Base-by-base conservation (phyloP, 2,888 invertebrate species). In the Eurois occulta region DNA sequence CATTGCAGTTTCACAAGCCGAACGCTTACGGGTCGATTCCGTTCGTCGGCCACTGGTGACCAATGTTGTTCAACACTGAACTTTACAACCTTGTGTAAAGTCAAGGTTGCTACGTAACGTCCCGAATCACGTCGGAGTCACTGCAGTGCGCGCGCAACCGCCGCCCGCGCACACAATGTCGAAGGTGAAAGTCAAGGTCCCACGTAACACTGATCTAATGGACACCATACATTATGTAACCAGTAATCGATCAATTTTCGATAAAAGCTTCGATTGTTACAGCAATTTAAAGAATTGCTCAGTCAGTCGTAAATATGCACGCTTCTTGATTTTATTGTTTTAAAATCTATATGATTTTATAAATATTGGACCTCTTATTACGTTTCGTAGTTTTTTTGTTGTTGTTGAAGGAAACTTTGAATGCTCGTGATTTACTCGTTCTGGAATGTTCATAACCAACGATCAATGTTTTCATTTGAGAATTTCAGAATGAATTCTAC, bases 181-280 rank as follows among this genome's bases (percentile, higher is more conserved):
- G 92, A 92, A 93, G 93, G 93, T 93, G 93, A 94, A 94, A 94
- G 94, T 94, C 94, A 94, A 94, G 94, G 94, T 75, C 87, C 86
- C 88, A 87, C 88, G 91, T 91, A 89, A 88, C 80, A 70, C 86
- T 84, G 84, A 84, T 91, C 86, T 91, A 90, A 90, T 89, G 78
- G 86, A 78, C 87, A 87, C 83, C 91, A 91, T 91, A 90, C 64
- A 86, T 92, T 93, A 92, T 91, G 87, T 92, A 92, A 92, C 73
- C 81, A 72, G 58, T 78, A 78, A 88, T 87, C 71, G 72, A 86
- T 78, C 64, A 76, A 84, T 85, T 78, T 81, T 81, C 52, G 77
- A 85, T 82, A 82, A 78, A 80, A 83, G 64, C 76, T 65, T 41
- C 75, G 65, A 79, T 79, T 80, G 77, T 75, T 75, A 77, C 18